Evolutionary conservation across 2,113 vertebrate species (phyloP).

Genomic region (Miniopterus natalensis): DNA sequence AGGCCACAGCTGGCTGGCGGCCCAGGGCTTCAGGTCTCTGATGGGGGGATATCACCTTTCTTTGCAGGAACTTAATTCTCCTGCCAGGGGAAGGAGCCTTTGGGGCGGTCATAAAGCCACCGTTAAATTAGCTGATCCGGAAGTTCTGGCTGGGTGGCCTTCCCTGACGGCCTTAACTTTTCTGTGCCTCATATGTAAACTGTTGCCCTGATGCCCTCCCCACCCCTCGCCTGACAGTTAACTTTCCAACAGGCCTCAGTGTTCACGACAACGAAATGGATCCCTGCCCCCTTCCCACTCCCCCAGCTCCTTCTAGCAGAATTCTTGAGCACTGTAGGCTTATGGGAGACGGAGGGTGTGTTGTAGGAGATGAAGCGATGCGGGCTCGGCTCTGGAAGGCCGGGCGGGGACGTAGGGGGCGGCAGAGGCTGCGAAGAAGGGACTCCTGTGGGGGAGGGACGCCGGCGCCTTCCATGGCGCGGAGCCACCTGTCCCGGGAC

Average conservation of each 20-base stretch:
- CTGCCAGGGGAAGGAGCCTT: background rate
- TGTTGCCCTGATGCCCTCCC: background rate
- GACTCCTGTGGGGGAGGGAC: background rate
- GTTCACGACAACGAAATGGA: background rate
- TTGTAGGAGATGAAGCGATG: constrained; percentile 48
- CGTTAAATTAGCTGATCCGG: background rate
- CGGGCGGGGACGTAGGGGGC: constrained; percentile 30
- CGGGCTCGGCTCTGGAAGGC: constrained; percentile 29
- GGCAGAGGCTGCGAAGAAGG: constrained; percentile 43
- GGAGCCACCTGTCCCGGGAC: background rate
- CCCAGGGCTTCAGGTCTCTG: background rate
- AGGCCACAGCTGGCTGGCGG: background rate
- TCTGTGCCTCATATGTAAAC: background rate
- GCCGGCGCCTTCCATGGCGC: background rate
- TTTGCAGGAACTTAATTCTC: background rate
- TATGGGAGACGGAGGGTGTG: background rate
- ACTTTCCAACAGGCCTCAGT: background rate
- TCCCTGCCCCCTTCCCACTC: background rate
- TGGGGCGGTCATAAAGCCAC: background rate
- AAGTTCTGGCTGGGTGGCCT: background rate
- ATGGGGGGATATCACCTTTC: background rate
- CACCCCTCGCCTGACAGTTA: background rate
- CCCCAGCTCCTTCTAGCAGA: background rate
- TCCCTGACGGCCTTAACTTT: background rate
- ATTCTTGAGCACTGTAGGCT: background rate